Conservation (phyloP, 2,888 invertebrate genomes). For the Sepiola atlantica region DNA sequence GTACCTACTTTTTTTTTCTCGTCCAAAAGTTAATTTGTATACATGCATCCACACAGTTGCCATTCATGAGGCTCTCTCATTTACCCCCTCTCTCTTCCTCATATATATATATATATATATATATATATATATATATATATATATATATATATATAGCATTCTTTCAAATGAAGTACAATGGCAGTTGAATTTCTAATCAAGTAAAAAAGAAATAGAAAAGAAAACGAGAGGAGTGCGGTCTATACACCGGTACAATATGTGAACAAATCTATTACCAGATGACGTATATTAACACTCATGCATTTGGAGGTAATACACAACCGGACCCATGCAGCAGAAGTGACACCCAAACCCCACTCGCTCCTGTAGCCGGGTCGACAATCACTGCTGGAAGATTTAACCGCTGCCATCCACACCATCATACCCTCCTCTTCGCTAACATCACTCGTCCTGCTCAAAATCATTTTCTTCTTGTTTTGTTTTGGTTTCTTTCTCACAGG, state of each 20-base stretch:
- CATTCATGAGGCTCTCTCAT: not conserved
- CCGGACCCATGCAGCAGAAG: not conserved
- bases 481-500: not conserved
- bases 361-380: not conserved
- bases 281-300: not conserved
- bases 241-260: not conserved
- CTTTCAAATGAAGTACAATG: too few relatives aligned
- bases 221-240: too few relatives aligned
- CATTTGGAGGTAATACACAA: not conserved
- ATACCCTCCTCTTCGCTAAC: too few relatives aligned
- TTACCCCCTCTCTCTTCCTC: not conserved
- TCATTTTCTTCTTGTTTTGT: not conserved
- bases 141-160: too few relatives aligned
- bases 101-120: too few relatives aligned
- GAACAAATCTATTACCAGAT: not conserved
- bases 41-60: not conserved
- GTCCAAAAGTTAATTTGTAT: not conserved
- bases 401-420: not conserved
- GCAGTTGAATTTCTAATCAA: conserved; percentile 32
- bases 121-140: too few relatives aligned
- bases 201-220: too few relatives aligned
- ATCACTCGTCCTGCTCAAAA: too few relatives aligned
- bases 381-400: not conserved
- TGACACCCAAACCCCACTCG: not conserved
- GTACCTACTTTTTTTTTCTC: not conserved